Percentiles rank a stretch among this genome's conserved stretches.
Evolutionary conservation across 1,140 invertebrate genomes (phyloP).

Genomic region (Neodiprion pinetum): DNA sequence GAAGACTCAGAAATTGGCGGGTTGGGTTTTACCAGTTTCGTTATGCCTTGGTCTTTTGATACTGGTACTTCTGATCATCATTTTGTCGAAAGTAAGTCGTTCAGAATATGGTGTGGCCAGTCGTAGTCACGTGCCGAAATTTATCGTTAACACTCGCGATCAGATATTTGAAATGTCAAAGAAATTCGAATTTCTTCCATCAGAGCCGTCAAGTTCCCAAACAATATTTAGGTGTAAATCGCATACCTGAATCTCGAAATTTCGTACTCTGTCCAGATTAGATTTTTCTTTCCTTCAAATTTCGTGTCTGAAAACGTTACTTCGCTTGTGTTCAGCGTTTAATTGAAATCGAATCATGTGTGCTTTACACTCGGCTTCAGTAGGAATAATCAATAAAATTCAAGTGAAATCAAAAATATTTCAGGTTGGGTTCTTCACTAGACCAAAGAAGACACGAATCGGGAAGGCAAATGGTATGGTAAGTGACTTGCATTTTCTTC

Average conservation of each 20-base stretch:
- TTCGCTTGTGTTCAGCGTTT: too few relatives aligned
- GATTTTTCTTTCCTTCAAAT: too few relatives aligned
- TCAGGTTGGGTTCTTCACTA: constrained; percentile 46
- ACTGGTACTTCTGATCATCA: neutral
- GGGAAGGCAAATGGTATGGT: neutral
- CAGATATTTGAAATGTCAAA: too few relatives aligned
- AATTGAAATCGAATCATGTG: neutral
- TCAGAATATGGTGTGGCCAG: too few relatives aligned
- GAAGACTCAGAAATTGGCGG: neutral
- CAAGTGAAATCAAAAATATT: constrained; percentile 9
- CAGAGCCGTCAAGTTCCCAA: too few relatives aligned
- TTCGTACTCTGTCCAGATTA: too few relatives aligned
- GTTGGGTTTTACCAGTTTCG: neutral
- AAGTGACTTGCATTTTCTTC: neutral
- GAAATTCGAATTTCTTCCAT: too few relatives aligned
- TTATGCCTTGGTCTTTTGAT: neutral
- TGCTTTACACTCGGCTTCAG: neutral
- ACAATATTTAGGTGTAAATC: too few relatives aligned
- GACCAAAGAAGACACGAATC: constrained; percentile 40
- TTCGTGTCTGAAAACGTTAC: too few relatives aligned
- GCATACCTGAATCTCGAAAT: too few relatives aligned
- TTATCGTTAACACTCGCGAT: too few relatives aligned
- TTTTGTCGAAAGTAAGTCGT: neutral
- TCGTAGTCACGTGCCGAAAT: too few relatives aligned
- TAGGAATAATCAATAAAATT: neutral